Evolutionary conservation across 2,797 vertebrate genomes (phyloP).

Genomic region (Eremophila alpestris): DNA sequence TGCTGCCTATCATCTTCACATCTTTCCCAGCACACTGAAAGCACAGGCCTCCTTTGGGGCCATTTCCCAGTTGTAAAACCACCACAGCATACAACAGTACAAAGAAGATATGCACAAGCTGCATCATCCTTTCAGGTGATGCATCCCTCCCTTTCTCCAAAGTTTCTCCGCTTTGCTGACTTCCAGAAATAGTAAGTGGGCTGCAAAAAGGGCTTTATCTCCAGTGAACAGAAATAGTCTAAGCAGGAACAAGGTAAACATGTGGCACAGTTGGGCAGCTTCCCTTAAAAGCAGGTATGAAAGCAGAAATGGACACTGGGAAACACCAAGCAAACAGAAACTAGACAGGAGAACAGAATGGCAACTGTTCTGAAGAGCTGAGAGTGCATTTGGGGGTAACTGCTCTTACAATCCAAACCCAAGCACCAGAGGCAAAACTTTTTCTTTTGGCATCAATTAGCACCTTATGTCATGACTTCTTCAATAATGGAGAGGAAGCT

Average conservation of each 20-base stretch:
- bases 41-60: neutral
- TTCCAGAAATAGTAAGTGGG: neutral
- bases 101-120: neutral
- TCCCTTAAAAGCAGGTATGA: neutral
- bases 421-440: neutral
- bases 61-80: neutral
- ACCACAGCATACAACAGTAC: accelerated
- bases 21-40: neutral
- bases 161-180: neutral
- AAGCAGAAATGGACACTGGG: neutral
- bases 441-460: neutral
- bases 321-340: neutral
- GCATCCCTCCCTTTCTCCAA: neutral
- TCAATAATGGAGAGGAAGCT: neutral
- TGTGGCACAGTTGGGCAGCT: neutral
- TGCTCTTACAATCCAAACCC: neutral
- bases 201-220: neutral
- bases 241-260: neutral
- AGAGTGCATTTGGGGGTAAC: neutral
- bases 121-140: neutral
- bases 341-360: neutral
- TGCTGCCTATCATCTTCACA: neutral
- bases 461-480: neutral
- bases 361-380: neutral
- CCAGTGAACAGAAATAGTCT: neutral